Conservation (phyloP, 1,140 invertebrate genomes). For the Antheraea pernyi region DNA sequence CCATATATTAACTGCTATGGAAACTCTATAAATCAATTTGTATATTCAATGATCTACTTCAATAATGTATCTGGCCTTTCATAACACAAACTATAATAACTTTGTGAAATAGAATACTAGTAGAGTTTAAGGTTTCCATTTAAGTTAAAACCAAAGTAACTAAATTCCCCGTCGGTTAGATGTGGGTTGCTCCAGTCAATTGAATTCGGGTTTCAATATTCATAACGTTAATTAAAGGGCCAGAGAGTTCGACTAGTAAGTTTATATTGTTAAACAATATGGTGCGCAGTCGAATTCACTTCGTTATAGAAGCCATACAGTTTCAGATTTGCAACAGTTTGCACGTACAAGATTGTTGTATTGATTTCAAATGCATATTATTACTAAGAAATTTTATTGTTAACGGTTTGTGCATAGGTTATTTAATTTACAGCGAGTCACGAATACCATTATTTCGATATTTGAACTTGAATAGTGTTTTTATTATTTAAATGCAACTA, state of each 20-base stretch:
- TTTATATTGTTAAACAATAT: conserved; percentile 3
- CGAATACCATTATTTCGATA: too few species aligned
- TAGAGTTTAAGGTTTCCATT: too few species aligned
- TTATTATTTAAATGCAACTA: too few species aligned
- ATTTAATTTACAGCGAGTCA: too few species aligned
- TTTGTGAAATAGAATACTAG: too few species aligned
- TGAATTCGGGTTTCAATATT: neutral
- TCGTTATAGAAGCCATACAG: neutral
- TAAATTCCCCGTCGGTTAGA: neutral
- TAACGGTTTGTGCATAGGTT: neutral
- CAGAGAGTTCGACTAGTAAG: neutral
- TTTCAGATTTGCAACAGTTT: neutral
- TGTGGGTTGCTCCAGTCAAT: neutral
- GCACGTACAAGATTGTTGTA: neutral
- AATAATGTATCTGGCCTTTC: too few species aligned
- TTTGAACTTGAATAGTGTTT: too few species aligned
- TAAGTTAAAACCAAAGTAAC: neutral
- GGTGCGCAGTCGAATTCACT: neutral
- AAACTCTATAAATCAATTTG: too few species aligned
- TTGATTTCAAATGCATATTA: neutral
- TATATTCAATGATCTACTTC: too few species aligned
- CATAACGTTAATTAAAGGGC: neutral
- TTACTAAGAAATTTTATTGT: neutral
- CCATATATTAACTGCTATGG: too few species aligned
- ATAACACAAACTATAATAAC: too few species aligned